Conservation (phyloP, 2,888 invertebrate species). For the Amphipoea oculea region DNA sequence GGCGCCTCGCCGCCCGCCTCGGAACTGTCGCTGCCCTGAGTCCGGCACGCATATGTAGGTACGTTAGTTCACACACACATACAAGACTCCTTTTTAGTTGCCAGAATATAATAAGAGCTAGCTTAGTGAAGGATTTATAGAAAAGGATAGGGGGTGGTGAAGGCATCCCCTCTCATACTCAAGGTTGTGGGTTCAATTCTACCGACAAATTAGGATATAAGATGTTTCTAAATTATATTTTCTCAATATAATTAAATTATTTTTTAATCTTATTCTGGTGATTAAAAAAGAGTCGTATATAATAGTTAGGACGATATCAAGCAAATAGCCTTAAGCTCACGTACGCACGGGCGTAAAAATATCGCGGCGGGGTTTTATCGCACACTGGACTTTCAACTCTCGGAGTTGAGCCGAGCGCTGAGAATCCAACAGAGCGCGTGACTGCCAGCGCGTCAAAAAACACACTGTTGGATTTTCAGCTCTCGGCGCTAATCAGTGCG, state of each 20-base stretch:
- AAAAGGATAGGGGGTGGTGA: neutral
- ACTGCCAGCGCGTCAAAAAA: no score
- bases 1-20: slow-evolving; percentile 74
- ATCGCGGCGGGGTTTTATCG: neutral
- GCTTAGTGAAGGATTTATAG: neutral
- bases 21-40: slow-evolving; percentile 84
- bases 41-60: slow-evolving; percentile 2
- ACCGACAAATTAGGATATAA: neutral
- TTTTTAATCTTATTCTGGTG: neutral
- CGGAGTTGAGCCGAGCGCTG: no score
- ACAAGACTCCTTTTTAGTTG: neutral
- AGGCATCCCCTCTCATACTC: neutral
- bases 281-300: slow-evolving; percentile 15
- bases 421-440: no score
- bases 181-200: neutral
- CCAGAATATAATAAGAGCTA: slow-evolving; percentile 1
- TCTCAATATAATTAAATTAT: no score
- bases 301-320: slow-evolving; percentile 12
- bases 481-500: no score
- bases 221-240: no score
- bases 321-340: neutral
- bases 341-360: neutral
- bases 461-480: no score
- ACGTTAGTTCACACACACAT: slow-evolving; percentile 30
- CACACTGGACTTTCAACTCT: no score